Evolutionary conservation across 1,140 invertebrate species (phyloP).

Genomic region (Pseudobourletiella spinata): DNA sequence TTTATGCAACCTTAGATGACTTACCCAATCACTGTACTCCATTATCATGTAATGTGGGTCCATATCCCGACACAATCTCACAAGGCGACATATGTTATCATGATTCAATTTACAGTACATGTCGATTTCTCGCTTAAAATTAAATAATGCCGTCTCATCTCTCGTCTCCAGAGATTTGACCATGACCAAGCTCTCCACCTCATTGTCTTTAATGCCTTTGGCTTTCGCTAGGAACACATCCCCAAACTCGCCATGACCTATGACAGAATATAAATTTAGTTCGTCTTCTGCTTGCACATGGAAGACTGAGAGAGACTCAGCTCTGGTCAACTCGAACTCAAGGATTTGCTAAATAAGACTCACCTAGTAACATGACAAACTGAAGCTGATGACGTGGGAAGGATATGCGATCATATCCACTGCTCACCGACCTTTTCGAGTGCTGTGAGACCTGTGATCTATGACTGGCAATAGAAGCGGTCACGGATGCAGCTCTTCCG

Average conservation of each 20-base stretch:
- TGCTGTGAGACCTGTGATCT: slow-evolving; percentile 38
- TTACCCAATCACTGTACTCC: slow-evolving; percentile 86
- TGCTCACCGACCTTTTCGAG: slow-evolving; percentile 52
- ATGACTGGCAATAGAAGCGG: slow-evolving; percentile 31
- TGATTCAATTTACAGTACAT: slow-evolving; percentile 70
- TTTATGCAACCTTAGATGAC: too few species aligned
- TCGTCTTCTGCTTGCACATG: too few species aligned
- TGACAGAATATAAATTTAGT: too few species aligned
- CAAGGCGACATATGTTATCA: slow-evolving; percentile 64
- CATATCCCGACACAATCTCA: slow-evolving; percentile 59
- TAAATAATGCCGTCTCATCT: slow-evolving; percentile 63
- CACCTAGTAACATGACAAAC: slow-evolving; percentile 68
- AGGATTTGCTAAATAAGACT: too few species aligned
- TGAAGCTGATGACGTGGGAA: slow-evolving; percentile 62
- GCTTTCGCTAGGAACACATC: slow-evolving; percentile 72
- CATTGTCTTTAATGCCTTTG: slow-evolving; percentile 40
- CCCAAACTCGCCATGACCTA: slow-evolving; percentile 79
- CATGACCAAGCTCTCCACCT: slow-evolving; percentile 49
- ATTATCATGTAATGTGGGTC: slow-evolving; percentile 82
- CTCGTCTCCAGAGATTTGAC: slow-evolving; percentile 65
- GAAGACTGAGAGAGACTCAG: too few species aligned
- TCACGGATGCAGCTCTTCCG: slow-evolving; percentile 39
- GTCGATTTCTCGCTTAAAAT: slow-evolving; percentile 80
- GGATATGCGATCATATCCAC: slow-evolving; percentile 61
- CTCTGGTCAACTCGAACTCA: too few species aligned